Base-by-base conservation (phyloP, 2,113 vertebrate genomes). In the Tenrec ecaudatus region DNA sequence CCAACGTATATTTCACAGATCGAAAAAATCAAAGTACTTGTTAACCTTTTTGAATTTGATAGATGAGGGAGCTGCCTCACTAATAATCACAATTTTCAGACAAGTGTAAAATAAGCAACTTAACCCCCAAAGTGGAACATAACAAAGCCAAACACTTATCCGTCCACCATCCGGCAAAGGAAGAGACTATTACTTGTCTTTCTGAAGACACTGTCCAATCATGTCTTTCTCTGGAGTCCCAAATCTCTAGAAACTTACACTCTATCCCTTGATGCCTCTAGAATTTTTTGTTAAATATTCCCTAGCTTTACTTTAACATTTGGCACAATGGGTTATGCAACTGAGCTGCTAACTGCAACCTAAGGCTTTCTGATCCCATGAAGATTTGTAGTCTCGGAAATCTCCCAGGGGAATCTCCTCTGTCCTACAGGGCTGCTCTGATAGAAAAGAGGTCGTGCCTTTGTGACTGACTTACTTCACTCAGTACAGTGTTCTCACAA, bases 1-100 rank as follows among this genome's bases (percentile, higher is more conserved):
- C 81, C 90, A 95, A 10, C 36, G 82, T 58, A 5, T 11, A 73
- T 84, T 92, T 93, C 36, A 83, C 20, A 85, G 33, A 36, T 53
- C 58, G 78, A 86, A 92, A 84, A 96, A 78, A 95, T 76, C 20
- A 93, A 96, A 96, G 25, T 80, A 84, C 69, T 84, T 12, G 25
- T 88, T 29, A 68, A 90, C 38, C 7, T 31, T 88, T 85, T 82
- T 71, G 27, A 88, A 81, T 62, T 25, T 71, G 43, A 57, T 73
- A 76, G 3, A 80, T 33, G 17, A 80, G 68, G 86, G 11, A 47
- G 29, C 19, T 92, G 36, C 22, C 89, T 90, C 25, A 83, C 1
- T 27, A 79, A 90, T 47, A 82, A 86, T 82, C 69, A 47, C 68
- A 90, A 94, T 58, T 92, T 91, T 80, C 36, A 89, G 38, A 62